These are phyloP conservation scores for Nesidiocoris tenuis DNA, from an alignment of 2,888 invertebrate species.

Conservation along the genomic window DNA sequence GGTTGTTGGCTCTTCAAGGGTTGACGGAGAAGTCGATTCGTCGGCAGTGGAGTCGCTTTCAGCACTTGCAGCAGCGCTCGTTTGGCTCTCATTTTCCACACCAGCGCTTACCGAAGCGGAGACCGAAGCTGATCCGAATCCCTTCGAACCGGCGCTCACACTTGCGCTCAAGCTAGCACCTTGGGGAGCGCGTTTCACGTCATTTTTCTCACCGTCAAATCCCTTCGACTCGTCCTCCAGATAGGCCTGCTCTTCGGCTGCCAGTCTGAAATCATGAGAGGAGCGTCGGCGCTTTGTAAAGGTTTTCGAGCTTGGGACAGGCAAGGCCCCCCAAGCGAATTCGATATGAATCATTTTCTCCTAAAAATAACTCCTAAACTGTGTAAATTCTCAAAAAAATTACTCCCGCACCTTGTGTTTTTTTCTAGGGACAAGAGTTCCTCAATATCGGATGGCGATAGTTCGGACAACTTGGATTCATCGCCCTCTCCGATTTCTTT, in stretches of 20 bases:
- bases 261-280: constrained; percentile 23
- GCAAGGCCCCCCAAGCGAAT: no score
- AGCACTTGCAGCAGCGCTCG: neutral
- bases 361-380: no score
- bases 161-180: constrained; percentile 14
- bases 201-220: constrained; percentile 55
- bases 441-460: constrained; percentile 53
- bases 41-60: neutral
- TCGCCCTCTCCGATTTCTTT: constrained; percentile 49
- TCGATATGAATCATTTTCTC: no score
- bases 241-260: constrained; percentile 53
- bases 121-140: constrained; percentile 18
- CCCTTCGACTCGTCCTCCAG: constrained; percentile 52
- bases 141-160: neutral
- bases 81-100: neutral
- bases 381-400: no score
- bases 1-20: constrained; percentile 11
- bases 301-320: no score
- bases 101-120: constrained; percentile 8
- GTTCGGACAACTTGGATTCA: constrained; percentile 55
- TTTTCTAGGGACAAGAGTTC: constrained; percentile 44
- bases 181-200: constrained; percentile 56
- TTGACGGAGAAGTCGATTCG: constrained; percentile 29
- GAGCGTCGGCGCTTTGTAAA: no score
- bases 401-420: constrained; percentile 33